A percentile compares a stretch with the other conserved stretches of the same genome.
phyloP scores from a whole-genome alignment of 2,888 invertebrate genomes.

The Sympetrum striolatum region DNA sequence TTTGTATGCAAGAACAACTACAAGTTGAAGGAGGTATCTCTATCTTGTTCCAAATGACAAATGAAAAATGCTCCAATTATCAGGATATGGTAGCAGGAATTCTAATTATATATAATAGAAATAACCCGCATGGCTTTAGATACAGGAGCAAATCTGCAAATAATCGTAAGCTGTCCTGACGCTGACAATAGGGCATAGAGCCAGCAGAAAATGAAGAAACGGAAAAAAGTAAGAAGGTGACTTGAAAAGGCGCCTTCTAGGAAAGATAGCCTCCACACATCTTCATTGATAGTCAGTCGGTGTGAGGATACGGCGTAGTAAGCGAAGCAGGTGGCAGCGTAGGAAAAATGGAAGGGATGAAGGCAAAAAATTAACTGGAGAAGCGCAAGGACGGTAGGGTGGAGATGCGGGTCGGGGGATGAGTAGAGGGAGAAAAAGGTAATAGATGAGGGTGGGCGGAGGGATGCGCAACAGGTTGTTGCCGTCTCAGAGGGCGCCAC shows the following conservation, averaged over 20 bases:
- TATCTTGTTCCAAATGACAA: too few relatives aligned
- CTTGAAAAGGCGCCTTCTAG: background rate
- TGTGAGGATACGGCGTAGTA: background rate
- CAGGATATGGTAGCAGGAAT: too few relatives aligned
- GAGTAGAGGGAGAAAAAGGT: background rate
- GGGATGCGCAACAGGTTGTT: background rate
- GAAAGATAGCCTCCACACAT: background rate
- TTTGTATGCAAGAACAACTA: too few relatives aligned
- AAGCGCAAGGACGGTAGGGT: background rate
- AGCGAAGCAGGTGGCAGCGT: background rate
- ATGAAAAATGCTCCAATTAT: too few relatives aligned
- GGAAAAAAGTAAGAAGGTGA: background rate
- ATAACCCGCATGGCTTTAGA: too few relatives aligned
- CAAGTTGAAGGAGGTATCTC: too few relatives aligned
- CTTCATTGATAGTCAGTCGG: background rate
- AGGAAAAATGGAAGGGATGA: background rate
- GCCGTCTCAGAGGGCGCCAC: background rate
- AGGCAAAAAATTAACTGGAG: background rate
- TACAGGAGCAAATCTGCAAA: too few relatives aligned
- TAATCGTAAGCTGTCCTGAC: too few relatives aligned
- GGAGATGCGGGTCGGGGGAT: background rate
- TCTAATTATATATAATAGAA: too few relatives aligned
- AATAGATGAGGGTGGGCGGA: background rate
- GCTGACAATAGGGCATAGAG: too few relatives aligned
- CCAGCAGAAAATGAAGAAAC: too few relatives aligned